Evolutionary conservation across 1,140 invertebrate genomes (phyloP), one percentile per base, ranked within the genome.

Genomic region (Cotesia vestalis): DNA sequence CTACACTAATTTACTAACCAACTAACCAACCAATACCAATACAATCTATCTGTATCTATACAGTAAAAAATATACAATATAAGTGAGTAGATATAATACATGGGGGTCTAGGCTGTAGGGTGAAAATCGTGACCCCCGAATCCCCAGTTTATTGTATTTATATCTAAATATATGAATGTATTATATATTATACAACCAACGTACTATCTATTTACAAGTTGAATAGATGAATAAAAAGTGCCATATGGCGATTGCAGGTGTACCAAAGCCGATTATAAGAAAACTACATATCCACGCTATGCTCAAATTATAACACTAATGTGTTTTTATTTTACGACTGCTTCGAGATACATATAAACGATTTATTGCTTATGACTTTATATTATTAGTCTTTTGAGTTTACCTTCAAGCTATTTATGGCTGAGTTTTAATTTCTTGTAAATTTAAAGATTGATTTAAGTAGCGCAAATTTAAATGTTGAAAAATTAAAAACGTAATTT

Each of bases 221-320:
- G 38, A n/a, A 52, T 36, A 55, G 14, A 53, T n/a, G 20, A 77
- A 83, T 82, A 84, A 78, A 85, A 82, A 84, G 81, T 79, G 82
- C 84, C 86, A 87, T 87, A 87, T 87, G 86, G 84, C 74, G 76
- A 69, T 61, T 80, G 86, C 86, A 87, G 86, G 86, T 87, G 86
- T 82, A 85, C 82, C 35, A 76, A 78, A 81, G 82, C 73, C 84
- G 84, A 86, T 85, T 86, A 86, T 46, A 46, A 46, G 40, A 80
- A 46, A 46, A 46, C 40, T 46, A 46, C 27, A 27, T 46, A 46
- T 46, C 40, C 40, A 46, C 40, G 40, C 40, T 11, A 46, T 11
- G 40, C 40, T 46, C 40, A 46, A 46, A 46, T 46, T 46, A 46
- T 46, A 46, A 46, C 40, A 46, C 40, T 46, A 46, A 46, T 46